Evolutionary conservation across 2,888 invertebrate genomes (phyloP).

Genomic region (Prostheceraeus crozeri): DNA sequence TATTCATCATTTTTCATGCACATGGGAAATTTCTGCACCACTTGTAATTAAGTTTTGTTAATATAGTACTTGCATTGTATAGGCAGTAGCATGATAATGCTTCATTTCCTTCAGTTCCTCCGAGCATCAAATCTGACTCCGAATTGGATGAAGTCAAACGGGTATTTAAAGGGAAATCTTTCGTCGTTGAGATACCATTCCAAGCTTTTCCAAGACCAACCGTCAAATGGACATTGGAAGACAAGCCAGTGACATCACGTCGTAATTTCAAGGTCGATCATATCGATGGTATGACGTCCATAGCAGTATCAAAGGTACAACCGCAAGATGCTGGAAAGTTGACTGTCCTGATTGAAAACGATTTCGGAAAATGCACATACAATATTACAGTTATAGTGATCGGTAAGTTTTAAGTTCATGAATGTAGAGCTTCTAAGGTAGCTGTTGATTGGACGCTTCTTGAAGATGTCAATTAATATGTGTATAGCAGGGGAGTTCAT

Average conservation of each 20-base stretch:
- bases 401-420: no score
- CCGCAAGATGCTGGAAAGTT: constrained; percentile 43
- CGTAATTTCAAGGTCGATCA: constrained; percentile 42
- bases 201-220: constrained; percentile 31
- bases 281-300: constrained; percentile 43
- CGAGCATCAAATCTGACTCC: neutral
- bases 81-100: no score
- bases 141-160: neutral
- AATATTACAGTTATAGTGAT: constrained; percentile 51
- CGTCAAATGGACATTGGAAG: constrained; percentile 42
- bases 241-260: constrained; percentile 41
- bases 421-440: no score
- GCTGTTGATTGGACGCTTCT: no score
- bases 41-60: no score
- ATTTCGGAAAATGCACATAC: constrained; percentile 47
- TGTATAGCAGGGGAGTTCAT: no score
- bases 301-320: constrained; percentile 42
- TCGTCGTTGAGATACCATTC: constrained; percentile 28
- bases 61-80: no score
- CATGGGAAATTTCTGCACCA: no score
- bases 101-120: neutral
- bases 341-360: constrained; percentile 48
- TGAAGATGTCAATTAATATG: no score
- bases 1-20: no score
- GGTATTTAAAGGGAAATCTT: constrained; percentile 42